Conservation (phyloP, 1,140 invertebrate genomes). For the Pseudomyrmex gracilis region DNA sequence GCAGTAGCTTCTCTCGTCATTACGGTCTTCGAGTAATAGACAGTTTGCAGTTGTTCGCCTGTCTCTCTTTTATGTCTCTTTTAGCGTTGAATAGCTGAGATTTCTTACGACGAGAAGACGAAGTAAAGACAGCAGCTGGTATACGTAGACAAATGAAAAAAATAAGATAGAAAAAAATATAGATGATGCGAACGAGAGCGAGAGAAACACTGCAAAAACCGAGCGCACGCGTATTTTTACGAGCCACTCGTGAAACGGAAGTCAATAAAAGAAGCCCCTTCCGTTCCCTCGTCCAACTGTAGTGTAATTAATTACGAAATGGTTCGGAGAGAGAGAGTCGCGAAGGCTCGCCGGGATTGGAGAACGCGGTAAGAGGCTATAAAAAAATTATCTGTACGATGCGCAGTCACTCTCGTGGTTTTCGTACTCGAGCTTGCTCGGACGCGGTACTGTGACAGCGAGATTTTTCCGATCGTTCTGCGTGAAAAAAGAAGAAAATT, state of each 20-base stretch:
- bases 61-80: constrained; percentile 8
- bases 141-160: too few relatives aligned
- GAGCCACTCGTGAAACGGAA: constrained; percentile 75
- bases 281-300: constrained; percentile 21
- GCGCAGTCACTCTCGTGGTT: constrained; percentile 48
- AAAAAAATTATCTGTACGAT: constrained; percentile 45
- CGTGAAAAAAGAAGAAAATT: constrained; percentile 42
- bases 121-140: not conserved
- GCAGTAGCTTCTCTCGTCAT: constrained; percentile 14
- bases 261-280: constrained; percentile 79
- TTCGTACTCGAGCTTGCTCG: constrained; percentile 37
- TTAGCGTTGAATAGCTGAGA: constrained; percentile 6
- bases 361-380: not conserved
- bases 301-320: constrained; percentile 81
- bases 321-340: constrained; percentile 55
- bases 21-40: constrained; percentile 29
- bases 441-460: constrained; percentile 41
- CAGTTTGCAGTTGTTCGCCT: constrained; percentile 28
- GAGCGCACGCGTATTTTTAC: constrained; percentile 76
- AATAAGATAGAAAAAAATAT: constrained; percentile 48
- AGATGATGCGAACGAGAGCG: constrained; percentile 40
- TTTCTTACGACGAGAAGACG: constrained; percentile 13
- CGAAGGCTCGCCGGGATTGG: not conserved
- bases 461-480: constrained; percentile 59
- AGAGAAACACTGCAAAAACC: constrained; percentile 56